Evolutionary conservation across 2,113 vertebrate species (phyloP).

Genomic region (Bubo blakistoni): DNA sequence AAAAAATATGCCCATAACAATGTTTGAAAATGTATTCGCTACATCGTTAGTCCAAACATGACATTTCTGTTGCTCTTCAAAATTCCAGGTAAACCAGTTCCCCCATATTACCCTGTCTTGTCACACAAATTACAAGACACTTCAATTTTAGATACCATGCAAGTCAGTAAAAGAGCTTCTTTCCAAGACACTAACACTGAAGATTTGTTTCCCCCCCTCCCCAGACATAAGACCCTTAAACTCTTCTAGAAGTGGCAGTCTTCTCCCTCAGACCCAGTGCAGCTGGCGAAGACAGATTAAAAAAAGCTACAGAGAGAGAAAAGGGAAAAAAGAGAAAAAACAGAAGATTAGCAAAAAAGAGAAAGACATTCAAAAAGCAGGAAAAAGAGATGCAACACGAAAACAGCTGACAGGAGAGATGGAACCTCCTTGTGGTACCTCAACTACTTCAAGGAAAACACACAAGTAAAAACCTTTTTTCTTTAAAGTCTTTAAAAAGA

Average conservation of each 20-base stretch:
- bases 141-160: constrained; percentile 74
- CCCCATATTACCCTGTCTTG: constrained; percentile 35
- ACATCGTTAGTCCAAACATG: constrained; percentile 42
- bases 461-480: background rate
- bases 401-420: constrained; percentile 29
- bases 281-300: constrained; percentile 91
- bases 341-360: constrained; percentile 70
- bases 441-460: constrained; percentile 32
- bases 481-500: background rate
- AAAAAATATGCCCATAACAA: constrained; percentile 42
- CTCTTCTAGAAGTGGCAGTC: constrained; percentile 89
- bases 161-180: constrained; percentile 73
- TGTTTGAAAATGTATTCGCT: constrained; percentile 35
- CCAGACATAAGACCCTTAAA: constrained; percentile 79
- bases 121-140: constrained; percentile 67
- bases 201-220: constrained; percentile 58
- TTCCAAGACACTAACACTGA: constrained; percentile 67
- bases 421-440: background rate
- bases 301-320: constrained; percentile 91
- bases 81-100: background rate
- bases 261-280: constrained; percentile 87
- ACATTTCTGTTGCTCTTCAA: constrained; percentile 40
- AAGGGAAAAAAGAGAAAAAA: constrained; percentile 69
- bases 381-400: constrained; percentile 19
- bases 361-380: constrained; percentile 58